phyloP scores from a whole-genome alignment of 2,797 vertebrate species.

The Chelonia mydas region DNA sequence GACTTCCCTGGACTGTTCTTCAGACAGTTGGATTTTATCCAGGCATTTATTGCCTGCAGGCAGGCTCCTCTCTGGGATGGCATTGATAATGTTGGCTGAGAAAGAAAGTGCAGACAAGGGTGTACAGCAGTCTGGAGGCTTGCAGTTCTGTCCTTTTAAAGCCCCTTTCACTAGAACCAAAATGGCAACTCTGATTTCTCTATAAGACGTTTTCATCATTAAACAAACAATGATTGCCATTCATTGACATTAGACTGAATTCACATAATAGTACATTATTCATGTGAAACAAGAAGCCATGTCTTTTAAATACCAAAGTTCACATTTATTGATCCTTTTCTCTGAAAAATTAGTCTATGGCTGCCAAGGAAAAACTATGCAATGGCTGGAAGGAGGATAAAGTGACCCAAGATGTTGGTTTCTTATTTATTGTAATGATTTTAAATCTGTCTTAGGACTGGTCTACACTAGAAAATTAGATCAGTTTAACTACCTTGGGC shows the following conservation, averaged over 20 bases:
- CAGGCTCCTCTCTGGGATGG: neutral
- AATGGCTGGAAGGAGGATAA: neutral
- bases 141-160: neutral
- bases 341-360: neutral
- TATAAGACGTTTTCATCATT: neutral
- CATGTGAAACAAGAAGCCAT: neutral
- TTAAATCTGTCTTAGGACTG: neutral
- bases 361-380: neutral
- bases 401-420: neutral
- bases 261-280: neutral
- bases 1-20: neutral
- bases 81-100: neutral
- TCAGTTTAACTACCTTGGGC: too few relatives aligned
- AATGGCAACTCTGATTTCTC: too few relatives aligned
- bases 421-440: neutral
- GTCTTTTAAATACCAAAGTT: neutral
- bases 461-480: too few relatives aligned
- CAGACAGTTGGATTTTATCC: neutral
- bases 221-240: neutral
- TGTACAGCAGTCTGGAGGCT: neutral
- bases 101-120: neutral
- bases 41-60: neutral
- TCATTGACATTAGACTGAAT: neutral
- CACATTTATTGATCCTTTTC: neutral
- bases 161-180: too few relatives aligned